Evolutionary conservation across 1,140 invertebrate species (phyloP).

Genomic region (Brachionus angularis): DNA sequence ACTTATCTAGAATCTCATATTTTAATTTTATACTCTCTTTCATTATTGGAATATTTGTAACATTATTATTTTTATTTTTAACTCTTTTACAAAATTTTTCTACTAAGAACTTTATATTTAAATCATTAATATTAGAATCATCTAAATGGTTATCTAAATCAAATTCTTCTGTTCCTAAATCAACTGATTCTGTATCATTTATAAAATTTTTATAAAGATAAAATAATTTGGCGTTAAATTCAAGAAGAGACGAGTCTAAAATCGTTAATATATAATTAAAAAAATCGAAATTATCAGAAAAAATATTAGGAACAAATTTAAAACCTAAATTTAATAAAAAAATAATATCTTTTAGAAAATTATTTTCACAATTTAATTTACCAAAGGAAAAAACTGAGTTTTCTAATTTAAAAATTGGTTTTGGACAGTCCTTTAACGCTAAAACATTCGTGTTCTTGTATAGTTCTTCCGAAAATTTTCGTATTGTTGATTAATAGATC

Average conservation of each 20-base stretch:
- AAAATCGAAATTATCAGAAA: neutral
- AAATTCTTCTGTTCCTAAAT: neutral
- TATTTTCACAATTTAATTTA: neutral
- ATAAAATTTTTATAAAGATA: conserved; percentile 2
- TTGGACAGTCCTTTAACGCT: no score
- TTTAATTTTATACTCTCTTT: neutral
- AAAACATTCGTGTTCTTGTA: no score
- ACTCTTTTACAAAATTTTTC: conserved; percentile 1
- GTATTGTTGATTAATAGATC: no score
- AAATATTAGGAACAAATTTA: neutral
- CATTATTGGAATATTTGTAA: neutral
- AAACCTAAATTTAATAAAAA: neutral
- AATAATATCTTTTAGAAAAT: neutral
- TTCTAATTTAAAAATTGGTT: neutral
- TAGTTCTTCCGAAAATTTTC: no score
- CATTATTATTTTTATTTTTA: neutral
- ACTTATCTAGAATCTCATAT: neutral
- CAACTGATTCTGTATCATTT: neutral
- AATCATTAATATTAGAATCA: no score
- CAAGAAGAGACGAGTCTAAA: neutral
- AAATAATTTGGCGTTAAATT: neutral
- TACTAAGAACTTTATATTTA: no score
- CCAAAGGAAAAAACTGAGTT: neutral
- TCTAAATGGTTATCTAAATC: no score
- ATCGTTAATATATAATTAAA: no score